phyloP scores from a whole-genome alignment of 2,888 invertebrate species.

The Drosophila atripex region DNA sequence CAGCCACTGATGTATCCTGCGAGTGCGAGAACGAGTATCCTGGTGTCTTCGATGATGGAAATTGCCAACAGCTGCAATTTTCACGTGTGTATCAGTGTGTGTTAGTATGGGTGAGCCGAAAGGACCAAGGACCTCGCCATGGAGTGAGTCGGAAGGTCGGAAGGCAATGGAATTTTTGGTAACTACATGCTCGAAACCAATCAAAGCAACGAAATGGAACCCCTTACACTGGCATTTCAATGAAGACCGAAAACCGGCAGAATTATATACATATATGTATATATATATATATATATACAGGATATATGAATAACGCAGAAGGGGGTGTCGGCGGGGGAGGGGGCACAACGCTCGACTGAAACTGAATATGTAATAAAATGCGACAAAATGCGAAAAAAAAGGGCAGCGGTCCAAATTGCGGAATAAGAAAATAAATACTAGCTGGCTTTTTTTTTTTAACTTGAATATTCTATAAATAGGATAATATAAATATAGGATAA shows the following conservation, averaged over 20 bases:
- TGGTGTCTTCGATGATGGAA: conserved; percentile 45
- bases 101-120: conserved; percentile 12
- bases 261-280: not conserved
- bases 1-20: conserved; percentile 15
- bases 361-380: conserved; percentile 43
- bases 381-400: conserved; percentile 22
- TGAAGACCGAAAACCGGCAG: conserved; percentile 39
- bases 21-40: not conserved
- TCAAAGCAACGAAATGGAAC: conserved; percentile 69
- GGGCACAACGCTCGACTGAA: conserved; percentile 59
- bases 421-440: conserved; percentile 23
- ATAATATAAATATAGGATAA: too few species aligned
- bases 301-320: conserved; percentile 67
- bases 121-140: conserved; percentile 8
- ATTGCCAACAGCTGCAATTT: conserved; percentile 71
- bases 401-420: conserved; percentile 22
- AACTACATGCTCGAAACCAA: conserved; percentile 57
- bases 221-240: conserved; percentile 68
- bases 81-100: conserved; percentile 10
- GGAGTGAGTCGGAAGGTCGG: conserved; percentile 10
- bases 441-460: not conserved
- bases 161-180: conserved; percentile 45
- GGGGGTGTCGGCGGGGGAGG: conserved; percentile 43
- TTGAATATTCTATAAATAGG: not conserved
- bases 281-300: conserved; percentile 48